Conservation (phyloP, 2,113 vertebrate genomes). For the Pelodiscus sinensis region DNA sequence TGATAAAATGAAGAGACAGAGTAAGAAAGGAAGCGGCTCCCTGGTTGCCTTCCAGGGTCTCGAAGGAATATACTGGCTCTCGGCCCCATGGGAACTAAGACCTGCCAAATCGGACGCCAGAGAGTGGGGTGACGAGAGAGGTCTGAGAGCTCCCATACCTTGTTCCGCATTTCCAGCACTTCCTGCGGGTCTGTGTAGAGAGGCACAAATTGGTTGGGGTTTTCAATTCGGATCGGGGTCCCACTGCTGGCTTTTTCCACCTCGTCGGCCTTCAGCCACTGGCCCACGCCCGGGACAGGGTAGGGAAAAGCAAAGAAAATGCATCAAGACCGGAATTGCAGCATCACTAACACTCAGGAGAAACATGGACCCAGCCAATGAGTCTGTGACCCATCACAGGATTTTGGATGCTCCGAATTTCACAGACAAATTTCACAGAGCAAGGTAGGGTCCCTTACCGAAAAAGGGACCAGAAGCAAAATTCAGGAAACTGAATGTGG, state of each 20-base stretch:
- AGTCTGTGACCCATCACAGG: not conserved
- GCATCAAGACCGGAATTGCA: not conserved
- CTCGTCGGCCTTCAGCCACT: constrained; percentile 96
- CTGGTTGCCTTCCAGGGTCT: not conserved
- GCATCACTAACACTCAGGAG: not conserved
- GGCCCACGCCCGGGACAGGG: not conserved
- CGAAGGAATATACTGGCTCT: not conserved
- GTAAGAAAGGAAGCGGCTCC: not conserved
- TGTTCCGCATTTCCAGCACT: constrained; percentile 97
- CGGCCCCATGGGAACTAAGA: not conserved
- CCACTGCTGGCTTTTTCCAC: constrained; percentile 88
- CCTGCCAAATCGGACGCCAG: not conserved
- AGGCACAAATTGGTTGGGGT: constrained; percentile 97
- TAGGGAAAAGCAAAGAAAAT: not conserved
- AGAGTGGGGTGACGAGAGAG: not conserved
- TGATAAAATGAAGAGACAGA: not conserved
- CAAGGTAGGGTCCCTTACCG: not conserved
- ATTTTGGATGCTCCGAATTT: not conserved
- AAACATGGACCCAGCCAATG: not conserved
- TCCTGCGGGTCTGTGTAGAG: constrained; percentile 97
- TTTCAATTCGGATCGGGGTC: constrained; percentile 93
- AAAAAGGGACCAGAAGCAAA: not conserved
- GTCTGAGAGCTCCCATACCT: constrained; percentile 76
- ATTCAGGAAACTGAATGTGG: not conserved
- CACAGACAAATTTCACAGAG: too few relatives aligned